Evolutionary conservation across 2,888 invertebrate genomes (phyloP), one percentile per base, ranked within the genome.

Genomic region (Campaea margaritaria): DNA sequence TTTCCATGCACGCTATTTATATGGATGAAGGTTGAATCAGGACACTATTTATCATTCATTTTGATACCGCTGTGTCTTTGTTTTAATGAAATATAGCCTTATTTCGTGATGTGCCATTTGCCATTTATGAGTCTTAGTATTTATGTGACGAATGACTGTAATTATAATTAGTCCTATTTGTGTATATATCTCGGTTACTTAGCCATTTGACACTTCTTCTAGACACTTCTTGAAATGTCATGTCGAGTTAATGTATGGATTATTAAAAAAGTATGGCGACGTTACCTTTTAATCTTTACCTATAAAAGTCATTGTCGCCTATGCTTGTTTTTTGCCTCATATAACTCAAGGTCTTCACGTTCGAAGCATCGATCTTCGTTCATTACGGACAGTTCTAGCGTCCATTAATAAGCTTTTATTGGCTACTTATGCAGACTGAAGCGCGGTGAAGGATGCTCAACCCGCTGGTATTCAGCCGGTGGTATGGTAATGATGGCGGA

Each of bases 341-440:
- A 10, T 36, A 36, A 36, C 36, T n/a, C 36, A 36, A 36, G 36
- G 12, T 36, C 13, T n/a, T 11, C 42, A 48, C 41, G 43, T 46
- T 12, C 42, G 13, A 36, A 48, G 41, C 55, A 63, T 55, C 60
- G 45, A 57, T 65, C 47, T 45, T 62, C 68, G 65, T 75, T 78
- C 76, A 79, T 79, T 76, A 76, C 68, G 55, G 68, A 66, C 68
- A 66, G 68, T 73, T 65, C 62, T 65, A 59, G 55, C 56, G 53
- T 51, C 63, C 78, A 81, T 83, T 76, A 79, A 79, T 79, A 76
- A 57, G 58, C 47, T 63, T 75, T 72, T 72, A 75, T 75, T 79
- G 74, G 73, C 69, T 72, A 71, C 74, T 73, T 68, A 68, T 74
- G 60, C 63, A 41, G 58, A 39, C 47, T 59, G 58, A 51, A 61